These are phyloP conservation scores for Pteria penguin DNA, from an alignment of 2,888 invertebrate species.

Conservation along the genomic window DNA sequence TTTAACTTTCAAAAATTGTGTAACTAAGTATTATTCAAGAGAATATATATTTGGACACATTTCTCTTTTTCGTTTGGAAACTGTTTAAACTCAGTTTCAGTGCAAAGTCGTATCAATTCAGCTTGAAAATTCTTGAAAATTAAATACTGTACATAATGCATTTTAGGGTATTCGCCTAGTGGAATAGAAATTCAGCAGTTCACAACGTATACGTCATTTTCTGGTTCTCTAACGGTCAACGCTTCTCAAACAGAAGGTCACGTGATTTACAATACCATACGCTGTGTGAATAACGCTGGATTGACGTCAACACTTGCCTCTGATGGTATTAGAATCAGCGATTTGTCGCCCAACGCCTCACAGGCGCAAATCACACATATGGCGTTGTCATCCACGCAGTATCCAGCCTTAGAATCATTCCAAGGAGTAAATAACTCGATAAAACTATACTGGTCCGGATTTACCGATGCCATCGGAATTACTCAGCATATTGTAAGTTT, in stretches of 20 bases:
- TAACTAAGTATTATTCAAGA: too few relatives aligned
- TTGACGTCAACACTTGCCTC: conserved; percentile 30
- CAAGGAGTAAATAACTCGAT: conserved; percentile 40
- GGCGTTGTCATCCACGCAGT: conserved; percentile 40
- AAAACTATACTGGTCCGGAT: conserved; percentile 47
- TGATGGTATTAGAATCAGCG: conserved; percentile 46
- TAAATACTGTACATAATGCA: too few relatives aligned
- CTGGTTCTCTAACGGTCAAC: conserved; percentile 17
- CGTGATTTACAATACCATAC: conserved; percentile 35
- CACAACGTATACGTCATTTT: not conserved
- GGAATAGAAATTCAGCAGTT: conserved; percentile 34
- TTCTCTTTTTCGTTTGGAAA: too few relatives aligned
- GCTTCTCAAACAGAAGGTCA: conserved; percentile 3
- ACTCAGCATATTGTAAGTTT: conserved; percentile 41
- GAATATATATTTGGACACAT: too few relatives aligned
- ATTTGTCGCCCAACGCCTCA: conserved; percentile 34
- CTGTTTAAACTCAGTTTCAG: too few relatives aligned
- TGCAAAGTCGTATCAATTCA: too few relatives aligned
- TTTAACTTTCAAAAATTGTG: too few relatives aligned
- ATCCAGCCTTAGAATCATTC: conserved; percentile 31
- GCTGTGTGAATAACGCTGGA: conserved; percentile 48
- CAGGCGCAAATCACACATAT: conserved; percentile 35
- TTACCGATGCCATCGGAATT: conserved; percentile 38
- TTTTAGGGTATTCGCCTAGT: conserved; percentile 33
- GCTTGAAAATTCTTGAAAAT: too few relatives aligned